Percentiles rank a stretch among this genome's conserved stretches.
Conservation (phyloP, 2,797 vertebrate species). For the Sebastes umbrosus region DNA sequence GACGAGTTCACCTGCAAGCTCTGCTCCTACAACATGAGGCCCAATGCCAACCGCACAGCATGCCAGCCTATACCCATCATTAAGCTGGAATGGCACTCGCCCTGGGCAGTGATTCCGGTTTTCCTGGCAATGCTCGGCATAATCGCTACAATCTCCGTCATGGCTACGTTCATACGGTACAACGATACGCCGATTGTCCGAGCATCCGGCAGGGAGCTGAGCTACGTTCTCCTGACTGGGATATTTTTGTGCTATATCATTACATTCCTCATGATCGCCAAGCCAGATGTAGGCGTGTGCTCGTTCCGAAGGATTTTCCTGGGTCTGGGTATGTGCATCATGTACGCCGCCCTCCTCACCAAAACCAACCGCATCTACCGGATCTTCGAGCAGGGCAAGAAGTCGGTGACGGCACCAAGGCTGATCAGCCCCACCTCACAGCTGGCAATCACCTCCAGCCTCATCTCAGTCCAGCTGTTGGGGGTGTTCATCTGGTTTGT, state of each 20-base stretch:
- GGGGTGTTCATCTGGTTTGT: conserved; percentile 96
- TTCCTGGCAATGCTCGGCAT: conserved; percentile 96
- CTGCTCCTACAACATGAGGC: conserved; percentile 90
- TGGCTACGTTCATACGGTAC: conserved; percentile 93
- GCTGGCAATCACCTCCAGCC: conserved; percentile 92
- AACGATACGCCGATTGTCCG: conserved; percentile 96
- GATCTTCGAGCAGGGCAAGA: conserved; percentile 97
- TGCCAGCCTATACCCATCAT: conserved; percentile 93
- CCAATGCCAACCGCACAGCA: conserved; percentile 88
- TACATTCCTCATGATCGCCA: conserved; percentile 97
- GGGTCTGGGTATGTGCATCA: conserved; percentile 97
- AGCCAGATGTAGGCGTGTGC: conserved; percentile 91
- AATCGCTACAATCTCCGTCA: conserved; percentile 92
- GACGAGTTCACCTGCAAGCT: conserved; percentile 93
- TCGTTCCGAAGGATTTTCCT: conserved; percentile 93
- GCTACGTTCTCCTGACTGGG: conserved; percentile 94
- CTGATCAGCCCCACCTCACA: conserved; percentile 96
- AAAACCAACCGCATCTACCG: conserved; percentile 98
- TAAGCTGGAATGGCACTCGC: conserved; percentile 95
- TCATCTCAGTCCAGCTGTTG: conserved; percentile 93
- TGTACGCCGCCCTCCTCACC: conserved; percentile 94
- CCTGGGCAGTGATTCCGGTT: conserved; percentile 94
- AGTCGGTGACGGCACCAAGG: conserved; percentile 91
- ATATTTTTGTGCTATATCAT: conserved; percentile 98
- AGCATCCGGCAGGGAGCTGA: conserved; percentile 93